Evolutionary conservation across 2,888 invertebrate species (phyloP), one percentile per base, ranked within the genome.

Genomic region (Diplazon laetatorius): DNA sequence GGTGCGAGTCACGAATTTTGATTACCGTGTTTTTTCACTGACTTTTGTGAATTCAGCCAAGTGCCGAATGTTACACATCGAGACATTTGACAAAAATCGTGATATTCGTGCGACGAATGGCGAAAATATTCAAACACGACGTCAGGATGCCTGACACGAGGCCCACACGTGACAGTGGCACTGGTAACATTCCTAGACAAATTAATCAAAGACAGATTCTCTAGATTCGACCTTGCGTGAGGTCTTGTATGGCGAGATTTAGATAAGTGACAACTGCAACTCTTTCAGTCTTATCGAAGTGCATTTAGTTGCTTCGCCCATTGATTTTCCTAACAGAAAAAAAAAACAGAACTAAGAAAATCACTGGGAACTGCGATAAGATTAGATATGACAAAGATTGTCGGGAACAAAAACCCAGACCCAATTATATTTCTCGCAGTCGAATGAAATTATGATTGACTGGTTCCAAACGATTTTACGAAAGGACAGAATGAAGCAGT

Each of bases 1-100:
- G 78, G 62, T 78, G 48, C 52, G 60, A 66, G 78, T 78, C 74
- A 71, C 60, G 70, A 78, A 65, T 70, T 70, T 74, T 74, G 50
- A 65, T 65, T 60, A 71, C 50, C 46, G 55, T 8, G 55, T 71
- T 30, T 62, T 52, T 55, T n/a, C n/a, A n/a, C n/a, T n/a, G n/a
- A 66, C 50, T 70, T 76, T 76, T 22, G 35, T 50, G 55, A 39
- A 71, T 66, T 71, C 60, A 44, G n/a, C 59, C 52, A 60, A 60
- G 55, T 42, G 63, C 9, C 25, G 22, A 65, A 60, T 59, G 60
- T 16, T 50, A n/a, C 37, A 30, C 12, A n/a, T n/a, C n/a, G n/a
- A n/a, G n/a, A n/a, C n/a, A n/a, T n/a, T n/a, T n/a, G n/a, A n/a
- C n/a, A n/a, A n/a, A 37, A 39, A 59, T 37, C 55, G 16, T 14